These are phyloP conservation scores for Coccyzus lansbergi DNA, from an alignment of 2,797 vertebrate genomes.

Conservation along the genomic window DNA sequence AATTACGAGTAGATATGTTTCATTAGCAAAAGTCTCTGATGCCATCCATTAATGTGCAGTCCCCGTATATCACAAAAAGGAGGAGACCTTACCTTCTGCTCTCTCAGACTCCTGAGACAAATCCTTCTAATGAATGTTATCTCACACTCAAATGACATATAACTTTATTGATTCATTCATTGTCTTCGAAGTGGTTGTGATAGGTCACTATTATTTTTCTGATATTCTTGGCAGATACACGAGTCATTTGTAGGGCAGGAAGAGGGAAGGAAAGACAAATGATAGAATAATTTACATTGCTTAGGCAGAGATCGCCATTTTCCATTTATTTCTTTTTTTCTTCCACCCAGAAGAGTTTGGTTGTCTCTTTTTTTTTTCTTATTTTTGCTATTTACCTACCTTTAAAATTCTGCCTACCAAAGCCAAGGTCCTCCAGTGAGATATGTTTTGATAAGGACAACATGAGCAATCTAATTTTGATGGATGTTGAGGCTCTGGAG, in stretches of 20 bases:
- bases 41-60: neutral
- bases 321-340: neutral
- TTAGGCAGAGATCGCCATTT: neutral
- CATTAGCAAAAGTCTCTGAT: neutral
- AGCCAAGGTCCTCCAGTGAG: neutral
- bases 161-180: neutral
- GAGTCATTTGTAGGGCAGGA: neutral
- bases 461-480: fast-evolving
- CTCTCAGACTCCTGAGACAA: neutral
- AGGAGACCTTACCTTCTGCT: neutral
- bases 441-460: neutral
- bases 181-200: neutral
- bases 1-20: neutral
- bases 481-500: too few species aligned
- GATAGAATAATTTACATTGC: neutral
- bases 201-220: neutral
- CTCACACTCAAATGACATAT: neutral
- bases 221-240: neutral
- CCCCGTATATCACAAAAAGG: neutral
- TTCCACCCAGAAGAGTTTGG: neutral
- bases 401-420: neutral
- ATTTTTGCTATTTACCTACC: neutral
- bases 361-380: neutral
- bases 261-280: neutral
- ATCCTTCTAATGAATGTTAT: neutral